Evolutionary conservation across 2,113 vertebrate genomes (phyloP).

Genomic region (Penelope pileata): DNA sequence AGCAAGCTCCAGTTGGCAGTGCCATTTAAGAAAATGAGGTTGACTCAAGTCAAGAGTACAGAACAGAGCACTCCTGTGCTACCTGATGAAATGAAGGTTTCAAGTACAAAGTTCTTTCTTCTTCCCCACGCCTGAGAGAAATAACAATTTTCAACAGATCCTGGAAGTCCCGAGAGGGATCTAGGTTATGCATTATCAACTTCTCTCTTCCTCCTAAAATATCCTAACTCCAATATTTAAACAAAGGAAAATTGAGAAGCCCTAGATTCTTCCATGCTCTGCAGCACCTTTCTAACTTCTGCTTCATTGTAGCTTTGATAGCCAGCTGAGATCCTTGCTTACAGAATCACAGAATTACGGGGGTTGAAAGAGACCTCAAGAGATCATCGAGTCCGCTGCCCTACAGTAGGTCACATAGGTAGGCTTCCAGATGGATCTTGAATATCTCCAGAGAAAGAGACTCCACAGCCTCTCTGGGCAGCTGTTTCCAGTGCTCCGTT

Average conservation of each 20-base stretch:
- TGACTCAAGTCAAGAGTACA: neutral
- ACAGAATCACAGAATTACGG: too few species aligned
- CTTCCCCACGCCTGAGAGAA: neutral
- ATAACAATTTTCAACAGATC: neutral
- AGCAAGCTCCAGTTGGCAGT: neutral
- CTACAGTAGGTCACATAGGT: too few species aligned
- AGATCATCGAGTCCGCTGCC: too few species aligned
- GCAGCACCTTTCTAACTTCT: neutral
- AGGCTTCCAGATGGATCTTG: too few species aligned
- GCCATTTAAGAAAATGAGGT: neutral
- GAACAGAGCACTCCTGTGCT: neutral
- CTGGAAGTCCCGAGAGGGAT: neutral
- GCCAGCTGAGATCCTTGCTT: neutral
- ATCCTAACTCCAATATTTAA: neutral
- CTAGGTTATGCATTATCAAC: neutral
- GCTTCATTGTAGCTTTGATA: neutral
- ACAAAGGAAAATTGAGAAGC: neutral
- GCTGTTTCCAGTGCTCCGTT: too few species aligned
- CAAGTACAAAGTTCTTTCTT: neutral
- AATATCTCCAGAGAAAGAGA: too few species aligned
- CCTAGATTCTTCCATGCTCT: neutral
- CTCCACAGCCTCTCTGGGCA: too few species aligned
- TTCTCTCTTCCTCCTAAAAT: neutral
- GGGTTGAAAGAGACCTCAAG: too few species aligned
- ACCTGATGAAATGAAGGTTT: neutral